Conservation (phyloP, 2,888 invertebrate genomes). For the Hyposoter didymator region DNA sequence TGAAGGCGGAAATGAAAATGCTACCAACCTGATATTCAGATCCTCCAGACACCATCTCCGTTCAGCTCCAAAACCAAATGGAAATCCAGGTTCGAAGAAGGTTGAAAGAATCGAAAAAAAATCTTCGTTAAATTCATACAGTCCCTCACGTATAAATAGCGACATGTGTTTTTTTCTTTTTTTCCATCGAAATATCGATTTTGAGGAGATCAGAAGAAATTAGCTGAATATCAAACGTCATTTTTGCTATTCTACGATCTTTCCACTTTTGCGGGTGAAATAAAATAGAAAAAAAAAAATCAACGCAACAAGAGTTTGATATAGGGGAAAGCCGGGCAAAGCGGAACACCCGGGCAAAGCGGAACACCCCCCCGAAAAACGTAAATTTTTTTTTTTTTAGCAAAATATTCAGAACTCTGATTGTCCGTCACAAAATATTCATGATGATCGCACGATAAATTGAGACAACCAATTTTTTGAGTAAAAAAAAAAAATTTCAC, state of each 20-base stretch:
- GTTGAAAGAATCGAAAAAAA: neutral
- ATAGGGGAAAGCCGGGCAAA: too few species aligned
- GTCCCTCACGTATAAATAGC: neutral
- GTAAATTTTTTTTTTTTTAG: too few species aligned
- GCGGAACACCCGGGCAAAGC: too few species aligned
- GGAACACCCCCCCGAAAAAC: too few species aligned
- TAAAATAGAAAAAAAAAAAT: neutral
- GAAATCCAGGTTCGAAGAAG: neutral
- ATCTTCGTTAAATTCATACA: neutral
- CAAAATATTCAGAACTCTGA: too few species aligned
- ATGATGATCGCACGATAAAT: too few species aligned
- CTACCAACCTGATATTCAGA: conserved; percentile 1
- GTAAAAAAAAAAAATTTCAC: too few species aligned
- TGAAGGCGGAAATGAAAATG: neutral
- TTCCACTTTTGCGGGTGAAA: neutral
- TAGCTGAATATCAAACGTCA: neutral
- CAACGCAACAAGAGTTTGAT: neutral
- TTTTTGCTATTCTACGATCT: neutral
- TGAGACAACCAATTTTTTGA: too few species aligned
- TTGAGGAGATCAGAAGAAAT: neutral
- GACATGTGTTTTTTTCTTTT: neutral
- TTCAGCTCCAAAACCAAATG: neutral
- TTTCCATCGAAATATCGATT: neutral
- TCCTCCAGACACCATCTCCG: neutral
- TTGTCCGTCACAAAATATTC: too few species aligned